Conservation (phyloP, 2,797 vertebrate species). For the Gobio occitaniae region DNA sequence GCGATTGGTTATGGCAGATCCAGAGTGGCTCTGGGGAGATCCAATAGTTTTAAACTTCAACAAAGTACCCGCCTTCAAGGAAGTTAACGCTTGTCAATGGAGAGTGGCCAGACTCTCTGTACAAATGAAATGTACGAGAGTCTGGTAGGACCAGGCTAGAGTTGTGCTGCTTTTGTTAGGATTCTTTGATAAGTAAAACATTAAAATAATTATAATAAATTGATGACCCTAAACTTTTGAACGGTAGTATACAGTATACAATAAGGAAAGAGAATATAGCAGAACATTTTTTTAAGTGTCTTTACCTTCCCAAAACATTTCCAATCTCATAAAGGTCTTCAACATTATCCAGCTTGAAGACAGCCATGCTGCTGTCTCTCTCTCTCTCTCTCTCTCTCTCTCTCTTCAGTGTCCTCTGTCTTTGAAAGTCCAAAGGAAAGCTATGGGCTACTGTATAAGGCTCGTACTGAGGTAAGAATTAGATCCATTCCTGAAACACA, state of each 20-base stretch:
- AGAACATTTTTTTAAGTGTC: neutral
- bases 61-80: no score
- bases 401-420: conserved; percentile 6
- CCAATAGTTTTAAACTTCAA: no score
- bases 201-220: neutral
- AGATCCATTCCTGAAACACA: conserved; percentile 34
- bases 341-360: conserved; percentile 77
- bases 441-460: neutral
- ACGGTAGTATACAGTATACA: neutral
- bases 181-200: neutral
- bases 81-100: no score
- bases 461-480: conserved; percentile 14
- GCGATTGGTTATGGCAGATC: no score
- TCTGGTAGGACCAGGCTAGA: no score
- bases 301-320: conserved; percentile 84
- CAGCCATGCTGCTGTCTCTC: conserved; percentile 64
- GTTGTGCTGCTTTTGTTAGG: neutral
- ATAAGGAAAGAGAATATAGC: neutral
- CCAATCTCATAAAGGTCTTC: conserved; percentile 86
- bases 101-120: no score
- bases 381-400: neutral
- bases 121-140: no score
- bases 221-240: neutral
- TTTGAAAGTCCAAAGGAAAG: neutral
- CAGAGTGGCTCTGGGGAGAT: no score